Evolutionary conservation across 2,113 vertebrate species (phyloP), one percentile per base, ranked within the genome.

Genomic region (Cairina moschata): DNA sequence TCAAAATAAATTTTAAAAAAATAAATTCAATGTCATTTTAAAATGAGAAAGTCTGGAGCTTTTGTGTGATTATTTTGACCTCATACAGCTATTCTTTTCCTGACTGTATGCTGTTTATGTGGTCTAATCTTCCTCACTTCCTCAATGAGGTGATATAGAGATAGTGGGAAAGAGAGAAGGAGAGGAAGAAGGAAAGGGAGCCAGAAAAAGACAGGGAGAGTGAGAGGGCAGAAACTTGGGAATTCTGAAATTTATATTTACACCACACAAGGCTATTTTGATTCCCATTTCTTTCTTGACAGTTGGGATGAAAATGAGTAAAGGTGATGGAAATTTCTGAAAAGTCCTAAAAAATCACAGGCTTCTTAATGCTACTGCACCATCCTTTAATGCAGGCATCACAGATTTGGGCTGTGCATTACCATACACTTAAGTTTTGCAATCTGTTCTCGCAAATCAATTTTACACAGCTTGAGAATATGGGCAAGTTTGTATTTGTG

Each of bases 381-480:
- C 14, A 48, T 78, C 54, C 54, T 84, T 88, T 73, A 78, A 78
- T 18, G 38, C 76, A 90, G 42, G 16, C 15, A 40, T 63, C 71
- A 54, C 3, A 1, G 60, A 59, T 67, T 14, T 40, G 29, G 15
- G 26, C 56, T 6, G 2, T 36, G 36, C 31, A 95, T 95, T 93
- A 93, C 65, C 76, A 86, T 73, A 87, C 34, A 63, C 63, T 93
- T 86, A 96, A 82, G 14, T 86, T 95, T 96, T 95, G 85, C 72
- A 90, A 92, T 95, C 93, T 93, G 31, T 73, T 91, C 77, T 72
- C 7, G 6, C 85, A 97, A 96, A 97, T 97, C 95, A 96, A 88
- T 97, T 95, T 92, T 69, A 68, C 90, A 77, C 54, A 92, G 72
- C 72, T 87, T 93, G 95, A 94, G 78, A 94, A 74, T 71, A 79